Base-by-base conservation (phyloP, 2,888 invertebrate genomes). In the Ethmia dodecea region DNA sequence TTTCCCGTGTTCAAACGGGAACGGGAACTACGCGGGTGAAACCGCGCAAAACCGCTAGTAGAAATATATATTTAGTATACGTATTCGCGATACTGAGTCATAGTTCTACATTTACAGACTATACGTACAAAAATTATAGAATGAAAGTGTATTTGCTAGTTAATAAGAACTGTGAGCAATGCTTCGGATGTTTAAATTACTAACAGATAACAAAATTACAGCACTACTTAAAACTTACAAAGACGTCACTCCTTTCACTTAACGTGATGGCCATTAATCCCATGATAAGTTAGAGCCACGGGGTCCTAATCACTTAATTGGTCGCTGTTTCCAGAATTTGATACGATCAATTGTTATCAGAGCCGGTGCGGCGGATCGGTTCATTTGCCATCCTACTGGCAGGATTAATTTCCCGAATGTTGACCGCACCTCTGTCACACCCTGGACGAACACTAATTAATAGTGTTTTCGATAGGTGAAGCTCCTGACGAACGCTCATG, bases 381-480 rank as follows among this genome's bases (percentile, higher is more conserved):
- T 65, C 57, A 60, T 68, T 69, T 63, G 66, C 61, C 59, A 57
- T 61, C 58, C 60, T 59, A 61, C 66, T 62, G 73, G 68, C 76
- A 72, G 76, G 78, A 81, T 78, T 84, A 86, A 79, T 83, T 79
- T 79, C 64, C 72, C 70, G 66, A 80, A 81, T 77, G 77, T 70
- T 66, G 72, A 71, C 81, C 83, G 64, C 84, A 56, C 84, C 86
- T 67, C 42, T 48, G 77, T 68, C 80, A 65, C 83, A 55, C 55
- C 51, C 54, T 56, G 56, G 22, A 20, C 30, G 16, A 58, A 59
- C 57, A 49, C 79, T 83, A 84, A 84, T 86, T 83, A 83, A 83
- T 75, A 74, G 71, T 68, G 74, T 67, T 79, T 77, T 77, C 76
- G 73, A 78, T 76, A 74, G 67, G 59, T 59, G 57, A 60, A 54